Evolutionary conservation across 2,797 vertebrate species (phyloP), one percentile per base, ranked within the genome.

Genomic region (Cossypha niveicapilla): DNA sequence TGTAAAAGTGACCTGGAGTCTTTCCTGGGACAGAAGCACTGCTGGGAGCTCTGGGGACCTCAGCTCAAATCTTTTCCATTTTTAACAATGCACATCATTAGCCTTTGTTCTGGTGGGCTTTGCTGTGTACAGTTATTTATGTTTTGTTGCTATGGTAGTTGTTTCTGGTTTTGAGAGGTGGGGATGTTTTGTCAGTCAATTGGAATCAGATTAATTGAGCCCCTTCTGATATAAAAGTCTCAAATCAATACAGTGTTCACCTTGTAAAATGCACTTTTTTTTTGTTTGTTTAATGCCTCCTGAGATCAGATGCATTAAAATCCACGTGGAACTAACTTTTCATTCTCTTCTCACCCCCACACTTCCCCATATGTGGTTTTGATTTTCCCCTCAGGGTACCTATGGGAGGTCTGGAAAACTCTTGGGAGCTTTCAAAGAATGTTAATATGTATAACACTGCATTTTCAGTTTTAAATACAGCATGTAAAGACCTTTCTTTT

Each of bases 261-360:
- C 71, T 68, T 79, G 37, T 92, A 85, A 94, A 93, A 81, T 63
- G 75, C 77, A 87, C 61, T 74, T 78, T 67, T 66, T 44, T 57
- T 9, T 65, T 82, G 34, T 60, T 71, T 82, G 57, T 19, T 17
- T 11, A 25, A 17, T 67, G 76, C 90, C 83, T 92, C 83, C 73
- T 63, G 86, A 93, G 82, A 86, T 91, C 70, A 61, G 54, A 65
- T 90, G 75, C 89, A 96, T 94, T 82, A 67, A 90, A 96, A 91
- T 87, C 37, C 73, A 84, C 39, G 23, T 90, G 91, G 86, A 79
- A 44, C 44, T 63, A 73, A 84, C 82, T 78, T 92, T 82, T 90
- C 87, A 92, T 90, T 92, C 78, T 88, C 71, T 85, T 90, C 84
- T 93, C 88, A 93, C 92, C 95, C 92, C 94, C 93, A 90, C 95